A percentile compares a stretch with the other conserved stretches of the same genome.
These are phyloP conservation scores for Drosophila stalkeri DNA, from an alignment of 2,888 invertebrate species.

Conservation along the genomic window DNA sequence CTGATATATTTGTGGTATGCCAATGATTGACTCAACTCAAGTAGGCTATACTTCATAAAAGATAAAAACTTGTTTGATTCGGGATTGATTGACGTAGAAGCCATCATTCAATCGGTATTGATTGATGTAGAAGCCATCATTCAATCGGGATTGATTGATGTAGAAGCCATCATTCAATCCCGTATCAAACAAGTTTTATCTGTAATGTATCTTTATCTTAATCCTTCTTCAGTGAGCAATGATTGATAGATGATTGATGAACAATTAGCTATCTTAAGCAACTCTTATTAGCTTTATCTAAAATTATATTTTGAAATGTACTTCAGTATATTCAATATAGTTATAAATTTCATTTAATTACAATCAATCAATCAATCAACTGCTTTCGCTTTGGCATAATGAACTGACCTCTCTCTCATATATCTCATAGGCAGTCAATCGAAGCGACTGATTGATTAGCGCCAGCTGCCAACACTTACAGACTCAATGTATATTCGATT, in stretches of 20 bases:
- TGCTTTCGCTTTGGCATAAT: background rate
- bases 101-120: background rate
- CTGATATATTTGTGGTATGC: too few species aligned
- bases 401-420: background rate
- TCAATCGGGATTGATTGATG: background rate
- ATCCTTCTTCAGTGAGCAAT: background rate
- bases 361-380: background rate
- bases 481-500: slow-evolving; percentile 4
- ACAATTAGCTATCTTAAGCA: background rate
- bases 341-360: background rate
- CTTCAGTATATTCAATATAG: background rate
- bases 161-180: too few species aligned
- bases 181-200: too few species aligned
- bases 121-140: background rate
- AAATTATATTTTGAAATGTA: too few species aligned
- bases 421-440: background rate
- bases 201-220: too few species aligned
- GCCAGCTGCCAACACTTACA: slow-evolving; percentile 5
- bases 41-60: background rate
- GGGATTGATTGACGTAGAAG: background rate
- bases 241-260: background rate
- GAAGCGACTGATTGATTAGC: slow-evolving; percentile 1
- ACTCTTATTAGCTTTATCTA: background rate
- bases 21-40: background rate
- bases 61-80: background rate